These are phyloP conservation scores for Turritopsis dohrnii DNA, from an alignment of 30 jellyfish, hydroid and myxozoan genomes.

Conservation along the genomic window DNA sequence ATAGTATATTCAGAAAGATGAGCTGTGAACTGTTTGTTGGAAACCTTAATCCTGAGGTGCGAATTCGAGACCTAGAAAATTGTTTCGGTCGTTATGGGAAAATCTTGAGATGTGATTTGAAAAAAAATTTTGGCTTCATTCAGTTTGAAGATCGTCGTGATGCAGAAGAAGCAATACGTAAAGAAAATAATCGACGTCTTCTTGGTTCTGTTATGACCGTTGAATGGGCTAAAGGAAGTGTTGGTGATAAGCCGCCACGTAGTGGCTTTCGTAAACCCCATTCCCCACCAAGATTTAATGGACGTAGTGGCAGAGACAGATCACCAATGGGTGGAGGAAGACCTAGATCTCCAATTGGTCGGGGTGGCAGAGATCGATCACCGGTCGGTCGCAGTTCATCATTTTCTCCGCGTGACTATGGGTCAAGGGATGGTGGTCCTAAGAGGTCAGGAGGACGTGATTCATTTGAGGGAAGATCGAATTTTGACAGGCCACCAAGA, in stretches of 20 bases:
- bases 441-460: conserved; percentile 45
- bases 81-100: conserved; percentile 41
- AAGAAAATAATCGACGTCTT: conserved; percentile 74
- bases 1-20: conserved; percentile 21
- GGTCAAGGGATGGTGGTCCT: conserved; percentile 37
- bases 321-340: conserved; percentile 30
- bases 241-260: conserved; percentile 48
- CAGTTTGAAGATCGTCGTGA: conserved; percentile 43
- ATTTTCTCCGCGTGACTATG: conserved; percentile 3
- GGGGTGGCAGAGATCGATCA: conserved; percentile 22
- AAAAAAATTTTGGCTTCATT: conserved; percentile 37
- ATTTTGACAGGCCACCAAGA: conserved; percentile 20
- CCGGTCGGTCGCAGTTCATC: conserved; percentile 34
- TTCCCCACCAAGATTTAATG: conserved; percentile 27
- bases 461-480: conserved; percentile 48
- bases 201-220: conserved; percentile 90
- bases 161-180: conserved; percentile 63
- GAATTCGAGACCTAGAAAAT: conserved; percentile 42
- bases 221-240: conserved; percentile 92
- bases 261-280: conserved; percentile 36
- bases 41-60: conserved; percentile 40
- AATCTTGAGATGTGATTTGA: conserved; percentile 38
- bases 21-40: conserved; percentile 45
- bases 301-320: conserved; percentile 40
- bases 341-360: conserved; percentile 17